phyloP scores from a whole-genome alignment of 2,113 vertebrate species.

The Coregonus clupeaformis region DNA sequence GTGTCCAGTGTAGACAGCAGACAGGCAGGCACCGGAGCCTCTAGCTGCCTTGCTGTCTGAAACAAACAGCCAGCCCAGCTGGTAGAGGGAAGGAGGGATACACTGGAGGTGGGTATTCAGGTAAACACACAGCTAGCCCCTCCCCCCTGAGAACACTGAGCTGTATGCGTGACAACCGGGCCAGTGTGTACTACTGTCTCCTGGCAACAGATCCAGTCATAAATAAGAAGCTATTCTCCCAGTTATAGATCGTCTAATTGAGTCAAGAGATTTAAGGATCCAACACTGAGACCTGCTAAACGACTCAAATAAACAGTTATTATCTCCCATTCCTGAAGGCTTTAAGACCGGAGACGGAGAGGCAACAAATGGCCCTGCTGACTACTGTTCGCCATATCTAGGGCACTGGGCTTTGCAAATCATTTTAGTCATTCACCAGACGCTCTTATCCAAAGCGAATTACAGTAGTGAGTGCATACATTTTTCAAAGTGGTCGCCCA shows the following conservation, averaged over 20 bases:
- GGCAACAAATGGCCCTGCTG: too few relatives aligned
- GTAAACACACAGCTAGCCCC: slow-evolving; percentile 52
- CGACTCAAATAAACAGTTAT: slow-evolving; percentile 33
- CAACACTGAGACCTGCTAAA: slow-evolving; percentile 34
- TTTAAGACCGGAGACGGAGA: slow-evolving; percentile 19
- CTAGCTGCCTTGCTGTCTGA: slow-evolving; percentile 46
- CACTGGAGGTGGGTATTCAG: slow-evolving; percentile 50
- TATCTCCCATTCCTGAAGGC: slow-evolving; percentile 36
- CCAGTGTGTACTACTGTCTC: slow-evolving; percentile 4
- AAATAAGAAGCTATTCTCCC: neutral
- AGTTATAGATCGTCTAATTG: slow-evolving; percentile 21
- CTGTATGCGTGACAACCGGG: too few relatives aligned
- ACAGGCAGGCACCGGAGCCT: slow-evolving; percentile 63
- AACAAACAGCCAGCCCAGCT: slow-evolving; percentile 30
- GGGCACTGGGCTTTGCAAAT: too few relatives aligned
- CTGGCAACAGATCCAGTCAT: neutral
- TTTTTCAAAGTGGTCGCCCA: too few relatives aligned
- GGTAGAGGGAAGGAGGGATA: slow-evolving; percentile 44
- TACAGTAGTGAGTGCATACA: too few relatives aligned
- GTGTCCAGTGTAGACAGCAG: slow-evolving; percentile 62
- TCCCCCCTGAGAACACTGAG: too few relatives aligned
- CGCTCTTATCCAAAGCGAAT: too few relatives aligned
- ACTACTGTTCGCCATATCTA: neutral
- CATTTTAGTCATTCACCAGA: too few relatives aligned
- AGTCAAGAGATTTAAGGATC: slow-evolving; percentile 21